Evolutionary conservation across 1,140 invertebrate genomes (phyloP).

Genomic region (Heterodera carotae): DNA sequence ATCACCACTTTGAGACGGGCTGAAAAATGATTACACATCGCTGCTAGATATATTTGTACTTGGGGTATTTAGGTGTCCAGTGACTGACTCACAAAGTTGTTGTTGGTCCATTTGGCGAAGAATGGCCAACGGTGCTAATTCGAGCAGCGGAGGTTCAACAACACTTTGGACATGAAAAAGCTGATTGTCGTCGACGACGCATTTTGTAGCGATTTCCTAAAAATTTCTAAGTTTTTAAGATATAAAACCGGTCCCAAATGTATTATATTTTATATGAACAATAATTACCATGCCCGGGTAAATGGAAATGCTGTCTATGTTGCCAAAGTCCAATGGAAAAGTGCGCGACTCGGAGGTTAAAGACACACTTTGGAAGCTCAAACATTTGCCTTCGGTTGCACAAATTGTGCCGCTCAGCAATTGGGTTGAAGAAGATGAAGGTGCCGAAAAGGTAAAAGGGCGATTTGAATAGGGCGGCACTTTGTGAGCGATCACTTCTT

Average conservation of each 20-base stretch:
- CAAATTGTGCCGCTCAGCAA: background rate
- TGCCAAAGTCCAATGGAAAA: background rate
- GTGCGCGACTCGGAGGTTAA: background rate
- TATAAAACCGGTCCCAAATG: no score
- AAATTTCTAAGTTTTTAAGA: no score
- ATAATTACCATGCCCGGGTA: slow-evolving; percentile 5
- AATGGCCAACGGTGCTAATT: background rate
- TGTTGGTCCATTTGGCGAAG: no score
- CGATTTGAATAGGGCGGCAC: no score
- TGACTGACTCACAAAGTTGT: background rate
- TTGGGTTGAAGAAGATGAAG: background rate
- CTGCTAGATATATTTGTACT: no score
- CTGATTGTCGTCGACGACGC: background rate
- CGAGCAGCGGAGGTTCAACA: background rate
- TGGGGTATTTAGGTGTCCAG: no score
- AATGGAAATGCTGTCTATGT: slow-evolving; percentile 4
- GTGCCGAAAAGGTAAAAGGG: no score
- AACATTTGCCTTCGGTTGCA: background rate
- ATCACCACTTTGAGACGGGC: slow-evolving; percentile 13
- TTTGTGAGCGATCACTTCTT: no score
- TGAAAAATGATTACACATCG: no score
- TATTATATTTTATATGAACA: no score
- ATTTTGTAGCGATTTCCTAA: background rate
- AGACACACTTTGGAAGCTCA: background rate
- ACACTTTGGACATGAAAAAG: background rate